Evolutionary conservation across 2,113 vertebrate genomes (phyloP), one percentile per base, ranked within the genome.

Genomic region (Callorhinus ursinus): DNA sequence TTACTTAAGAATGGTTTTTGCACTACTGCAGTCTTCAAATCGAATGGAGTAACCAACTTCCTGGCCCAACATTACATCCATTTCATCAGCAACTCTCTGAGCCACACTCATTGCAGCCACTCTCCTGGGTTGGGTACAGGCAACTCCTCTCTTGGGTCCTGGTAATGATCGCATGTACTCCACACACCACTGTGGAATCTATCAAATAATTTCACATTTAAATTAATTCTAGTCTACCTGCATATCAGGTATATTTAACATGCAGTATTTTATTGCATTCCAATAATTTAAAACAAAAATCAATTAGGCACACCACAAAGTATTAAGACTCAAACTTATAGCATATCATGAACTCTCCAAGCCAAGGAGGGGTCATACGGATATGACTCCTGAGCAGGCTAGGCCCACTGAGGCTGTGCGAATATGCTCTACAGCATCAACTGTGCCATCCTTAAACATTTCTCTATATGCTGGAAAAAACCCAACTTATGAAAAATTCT

Each of bases 151-250:
- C 98, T 99, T 99, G 0, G 99, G 99, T 84, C 99, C 99, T 0
- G 99, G 98, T 36, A 99, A 80, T 0, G 99, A 99, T 24, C 99
- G 99, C 98, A 99, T 99, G 98, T 99, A 99, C 97, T 99, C 99
- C 84, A 99, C 99, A 33, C 99, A 99, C 99, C 99, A 99, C 8
- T 99, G 99, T 80, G 99, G 99, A 97, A 99, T 99, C 99, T 99
- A 98, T 8, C 46, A 95, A 90, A 94, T 94, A 97, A 95, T 67
- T 31, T 97, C 42, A 85, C 49, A 97, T 94, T 82, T 81, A 94
- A 8, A 87, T 51, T 85, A 79, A 69, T 61, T 97, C 7, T 65
- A 46, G 24, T 96, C 65, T 1, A 4, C 1, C 79, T 53, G n/a
- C 2, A 88, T 46, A 96, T 53, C 24, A 76, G 81, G 46, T 89